Conservation (phyloP, 2,113 vertebrate genomes). For the Trogon surrucura region DNA sequence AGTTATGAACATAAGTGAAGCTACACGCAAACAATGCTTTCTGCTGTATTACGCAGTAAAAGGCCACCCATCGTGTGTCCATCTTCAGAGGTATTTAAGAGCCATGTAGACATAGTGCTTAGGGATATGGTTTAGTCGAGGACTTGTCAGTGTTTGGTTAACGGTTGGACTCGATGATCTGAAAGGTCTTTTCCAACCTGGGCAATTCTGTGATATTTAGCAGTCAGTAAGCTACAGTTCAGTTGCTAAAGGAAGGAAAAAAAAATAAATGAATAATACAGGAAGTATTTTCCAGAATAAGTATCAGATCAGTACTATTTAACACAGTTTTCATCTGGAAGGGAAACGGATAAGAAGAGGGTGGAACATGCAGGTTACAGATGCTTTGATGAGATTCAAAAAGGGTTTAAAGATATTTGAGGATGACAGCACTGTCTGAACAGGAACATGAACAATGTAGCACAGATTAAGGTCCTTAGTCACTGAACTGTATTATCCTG, state of each 20-base stretch:
- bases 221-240: background rate
- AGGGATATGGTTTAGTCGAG: too few species aligned
- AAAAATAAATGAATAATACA: background rate
- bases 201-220: background rate
- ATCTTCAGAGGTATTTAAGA: too few species aligned
- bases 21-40: background rate
- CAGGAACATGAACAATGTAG: background rate
- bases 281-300: background rate
- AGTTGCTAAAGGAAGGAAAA: background rate
- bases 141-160: too few species aligned
- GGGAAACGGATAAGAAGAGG: background rate
- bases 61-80: background rate
- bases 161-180: too few species aligned
- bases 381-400: background rate
- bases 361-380: background rate
- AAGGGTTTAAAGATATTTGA: conserved; percentile 12
- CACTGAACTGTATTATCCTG: background rate
- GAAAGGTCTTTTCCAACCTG: too few species aligned
- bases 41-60: background rate
- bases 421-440: background rate
- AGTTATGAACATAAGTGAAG: background rate
- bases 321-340: background rate
- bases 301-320: background rate
- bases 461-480: background rate
- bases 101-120: background rate